These are phyloP conservation scores for Siniperca obscura DNA, from an alignment of 2,797 vertebrate species.

Conservation along the genomic window DNA sequence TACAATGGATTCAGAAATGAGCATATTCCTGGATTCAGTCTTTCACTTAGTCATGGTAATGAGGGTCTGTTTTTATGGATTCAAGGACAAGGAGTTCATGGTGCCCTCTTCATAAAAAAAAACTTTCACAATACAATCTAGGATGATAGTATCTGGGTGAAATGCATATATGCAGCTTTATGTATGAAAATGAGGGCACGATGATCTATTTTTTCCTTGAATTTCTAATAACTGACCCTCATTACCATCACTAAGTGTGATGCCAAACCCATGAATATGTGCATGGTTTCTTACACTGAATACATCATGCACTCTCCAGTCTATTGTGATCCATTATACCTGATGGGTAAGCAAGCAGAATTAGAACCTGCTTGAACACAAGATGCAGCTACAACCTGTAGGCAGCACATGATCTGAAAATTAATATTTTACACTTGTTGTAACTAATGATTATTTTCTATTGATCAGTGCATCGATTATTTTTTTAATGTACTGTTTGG, in stretches of 20 bases:
- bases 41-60: slow-evolving; percentile 19
- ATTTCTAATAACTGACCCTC: slow-evolving; percentile 33
- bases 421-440: neutral
- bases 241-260: slow-evolving; percentile 23
- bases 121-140: neutral
- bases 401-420: neutral
- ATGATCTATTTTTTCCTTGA: slow-evolving; percentile 4
- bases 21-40: slow-evolving; percentile 8
- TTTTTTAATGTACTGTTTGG: neutral
- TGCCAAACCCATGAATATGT: slow-evolving; percentile 18
- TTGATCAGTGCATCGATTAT: neutral
- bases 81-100: neutral
- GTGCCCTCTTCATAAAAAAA: neutral
- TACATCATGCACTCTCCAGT: neutral
- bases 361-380: neutral
- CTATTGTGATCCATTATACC: neutral
- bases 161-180: slow-evolving; percentile 35
- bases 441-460: neutral
- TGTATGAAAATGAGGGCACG: slow-evolving; percentile 8
- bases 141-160: slow-evolving; percentile 1
- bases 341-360: neutral
- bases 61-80: slow-evolving; percentile 18
- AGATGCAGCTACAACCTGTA: neutral
- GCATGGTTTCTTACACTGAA: slow-evolving; percentile 2
- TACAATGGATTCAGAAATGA: neutral